Evolutionary conservation across 2,113 vertebrate species (phyloP).

Genomic region (Corvus hawaiiensis): DNA sequence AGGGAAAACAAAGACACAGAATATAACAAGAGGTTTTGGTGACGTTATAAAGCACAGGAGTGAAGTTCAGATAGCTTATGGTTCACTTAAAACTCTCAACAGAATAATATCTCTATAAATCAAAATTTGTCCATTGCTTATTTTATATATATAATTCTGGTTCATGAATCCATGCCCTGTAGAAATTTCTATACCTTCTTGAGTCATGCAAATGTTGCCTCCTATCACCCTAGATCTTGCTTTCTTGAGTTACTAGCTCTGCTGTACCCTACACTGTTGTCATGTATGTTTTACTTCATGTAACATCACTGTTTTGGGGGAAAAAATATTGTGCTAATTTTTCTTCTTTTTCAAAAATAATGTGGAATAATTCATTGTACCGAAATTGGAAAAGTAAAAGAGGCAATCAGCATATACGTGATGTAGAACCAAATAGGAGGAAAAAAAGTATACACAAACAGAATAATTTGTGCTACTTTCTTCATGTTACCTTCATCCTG

Average conservation of each 20-base stretch:
- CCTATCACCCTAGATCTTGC: neutral
- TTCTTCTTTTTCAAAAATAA: neutral
- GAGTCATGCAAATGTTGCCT: neutral
- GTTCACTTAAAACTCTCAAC: neutral
- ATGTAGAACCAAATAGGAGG: neutral
- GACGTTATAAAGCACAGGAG: neutral
- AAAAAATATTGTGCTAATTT: neutral
- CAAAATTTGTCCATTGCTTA: neutral
- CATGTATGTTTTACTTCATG: neutral
- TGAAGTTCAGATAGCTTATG: neutral
- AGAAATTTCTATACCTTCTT: neutral
- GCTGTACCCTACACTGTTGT: neutral
- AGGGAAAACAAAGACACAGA: neutral
- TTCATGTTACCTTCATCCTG: neutral
- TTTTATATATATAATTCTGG: conserved; percentile 17
- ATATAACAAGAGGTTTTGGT: neutral
- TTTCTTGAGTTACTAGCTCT: neutral
- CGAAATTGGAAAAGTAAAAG: neutral
- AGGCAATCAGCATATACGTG: neutral
- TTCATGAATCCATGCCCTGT: conserved; percentile 11
- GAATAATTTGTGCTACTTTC: neutral
- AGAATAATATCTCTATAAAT: neutral
- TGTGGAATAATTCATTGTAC: neutral
- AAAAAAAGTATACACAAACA: neutral
- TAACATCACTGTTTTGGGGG: neutral